These are phyloP conservation scores for Lophura nycthemera DNA, from an alignment of 2,113 vertebrate genomes.

Conservation along the genomic window DNA sequence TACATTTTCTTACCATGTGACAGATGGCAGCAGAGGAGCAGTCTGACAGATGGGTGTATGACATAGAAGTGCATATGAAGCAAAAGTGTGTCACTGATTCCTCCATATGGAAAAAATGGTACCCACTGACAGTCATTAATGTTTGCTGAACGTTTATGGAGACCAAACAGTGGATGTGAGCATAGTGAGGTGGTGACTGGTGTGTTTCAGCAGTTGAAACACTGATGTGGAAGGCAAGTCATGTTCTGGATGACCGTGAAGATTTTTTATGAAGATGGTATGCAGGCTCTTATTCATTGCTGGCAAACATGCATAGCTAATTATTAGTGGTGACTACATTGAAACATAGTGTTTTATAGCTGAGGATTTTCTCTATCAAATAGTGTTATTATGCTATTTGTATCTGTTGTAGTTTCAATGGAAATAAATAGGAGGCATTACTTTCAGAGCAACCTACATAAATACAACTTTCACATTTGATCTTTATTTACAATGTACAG, in stretches of 20 bases:
- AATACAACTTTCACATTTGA: not conserved
- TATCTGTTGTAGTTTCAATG: not conserved
- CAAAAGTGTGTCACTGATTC: not conserved
- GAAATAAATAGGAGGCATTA: not conserved
- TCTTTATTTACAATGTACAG: not conserved
- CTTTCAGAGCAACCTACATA: not conserved
- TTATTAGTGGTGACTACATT: not conserved
- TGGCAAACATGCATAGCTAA: not conserved
- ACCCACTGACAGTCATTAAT: not conserved
- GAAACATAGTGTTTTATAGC: not conserved
- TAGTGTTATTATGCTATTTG: not conserved
- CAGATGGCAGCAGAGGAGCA: not conserved
- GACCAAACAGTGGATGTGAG: not conserved
- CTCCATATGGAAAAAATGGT: not conserved
- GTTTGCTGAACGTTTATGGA: not conserved
- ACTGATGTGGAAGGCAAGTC: too few relatives aligned
- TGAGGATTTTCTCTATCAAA: not conserved
- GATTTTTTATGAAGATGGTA: not conserved
- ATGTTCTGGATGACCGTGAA: not conserved
- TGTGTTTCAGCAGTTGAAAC: not conserved
- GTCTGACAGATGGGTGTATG: not conserved
- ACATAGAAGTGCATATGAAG: not conserved
- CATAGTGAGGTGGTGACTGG: not conserved
- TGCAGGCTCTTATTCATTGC: not conserved
- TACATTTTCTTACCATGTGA: not conserved